Evolutionary conservation across 2,797 vertebrate species (phyloP).

Genomic region (Limnodromus scolopaceus): DNA sequence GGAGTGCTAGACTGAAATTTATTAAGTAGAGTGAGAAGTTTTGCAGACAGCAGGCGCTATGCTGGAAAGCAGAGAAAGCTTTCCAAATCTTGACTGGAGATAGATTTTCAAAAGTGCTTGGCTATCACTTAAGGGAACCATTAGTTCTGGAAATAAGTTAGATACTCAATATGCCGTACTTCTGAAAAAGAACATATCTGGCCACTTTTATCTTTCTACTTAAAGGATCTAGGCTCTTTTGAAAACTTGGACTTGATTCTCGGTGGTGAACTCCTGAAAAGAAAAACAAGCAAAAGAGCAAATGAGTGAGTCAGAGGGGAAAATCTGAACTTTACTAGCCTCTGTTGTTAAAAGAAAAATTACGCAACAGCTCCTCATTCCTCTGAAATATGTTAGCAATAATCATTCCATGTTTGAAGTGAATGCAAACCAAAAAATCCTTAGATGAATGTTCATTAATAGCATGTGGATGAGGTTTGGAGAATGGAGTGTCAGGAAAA

Average conservation of each 20-base stretch:
- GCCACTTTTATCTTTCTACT: not conserved
- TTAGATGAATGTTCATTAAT: conserved; percentile 43
- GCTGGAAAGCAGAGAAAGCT: not conserved
- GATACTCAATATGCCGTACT: not conserved
- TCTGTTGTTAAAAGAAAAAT: not conserved
- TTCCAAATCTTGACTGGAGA: not conserved
- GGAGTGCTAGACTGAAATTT: not conserved
- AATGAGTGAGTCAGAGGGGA: not conserved
- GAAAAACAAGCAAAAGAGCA: not conserved
- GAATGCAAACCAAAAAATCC: conserved; percentile 10
- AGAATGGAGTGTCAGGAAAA: not conserved
- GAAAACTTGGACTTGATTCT: not conserved
- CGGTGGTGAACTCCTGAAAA: not conserved
- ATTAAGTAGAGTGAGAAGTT: not conserved
- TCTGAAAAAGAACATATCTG: not conserved
- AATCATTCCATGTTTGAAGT: conserved; percentile 26
- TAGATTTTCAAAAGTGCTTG: conserved; percentile 9
- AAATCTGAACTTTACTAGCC: not conserved
- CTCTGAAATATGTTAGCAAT: conserved; percentile 54
- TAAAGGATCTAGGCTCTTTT: not conserved
- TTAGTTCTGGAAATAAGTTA: conserved; percentile 16
- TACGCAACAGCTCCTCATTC: not conserved
- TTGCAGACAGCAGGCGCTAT: not conserved
- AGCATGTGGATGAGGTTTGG: conserved; percentile 55
- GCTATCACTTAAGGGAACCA: conserved; percentile 4